A percentile compares a stretch with the other conserved stretches of the same genome.
Conservation (phyloP, 2,113 vertebrate species). For the Otocyon megalotis region DNA sequence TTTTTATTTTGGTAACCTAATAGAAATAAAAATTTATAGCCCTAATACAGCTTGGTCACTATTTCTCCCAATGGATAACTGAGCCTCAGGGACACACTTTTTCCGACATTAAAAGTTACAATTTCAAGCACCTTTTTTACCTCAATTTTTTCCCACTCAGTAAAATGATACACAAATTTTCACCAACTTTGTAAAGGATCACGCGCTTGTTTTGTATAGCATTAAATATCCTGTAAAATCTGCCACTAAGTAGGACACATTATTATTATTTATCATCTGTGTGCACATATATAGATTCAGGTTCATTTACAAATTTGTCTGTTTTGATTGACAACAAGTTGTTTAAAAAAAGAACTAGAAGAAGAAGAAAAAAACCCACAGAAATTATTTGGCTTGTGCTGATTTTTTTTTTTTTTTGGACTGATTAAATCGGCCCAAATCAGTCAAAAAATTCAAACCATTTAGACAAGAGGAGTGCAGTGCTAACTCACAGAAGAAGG, state of each 20-base stretch:
- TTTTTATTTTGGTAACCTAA: conserved; percentile 61
- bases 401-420: background rate
- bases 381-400: conserved; percentile 31
- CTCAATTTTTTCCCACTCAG: background rate
- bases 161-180: conserved; percentile 48
- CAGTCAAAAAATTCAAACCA: conserved; percentile 21
- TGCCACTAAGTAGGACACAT: background rate
- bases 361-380: background rate
- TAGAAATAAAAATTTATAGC: conserved; percentile 66
- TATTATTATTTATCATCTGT: background rate
- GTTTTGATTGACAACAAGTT: conserved; percentile 41
- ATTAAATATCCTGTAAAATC: conserved; percentile 29
- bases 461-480: background rate
- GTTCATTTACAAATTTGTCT: conserved; percentile 27
- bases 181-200: conserved; percentile 38
- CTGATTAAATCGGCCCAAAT: conserved; percentile 33
- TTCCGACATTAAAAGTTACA: background rate
- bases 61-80: background rate
- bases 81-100: background rate
- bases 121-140: conserved; percentile 10
- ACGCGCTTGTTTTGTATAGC: conserved; percentile 37
- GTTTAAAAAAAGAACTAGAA: background rate
- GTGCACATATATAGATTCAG: background rate
- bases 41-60: conserved; percentile 20
- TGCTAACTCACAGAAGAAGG: background rate